A percentile compares a stretch with the other conserved stretches of the same genome.
phyloP scores from a whole-genome alignment of 2,113 vertebrate species.

The Ceyx margarethae region DNA sequence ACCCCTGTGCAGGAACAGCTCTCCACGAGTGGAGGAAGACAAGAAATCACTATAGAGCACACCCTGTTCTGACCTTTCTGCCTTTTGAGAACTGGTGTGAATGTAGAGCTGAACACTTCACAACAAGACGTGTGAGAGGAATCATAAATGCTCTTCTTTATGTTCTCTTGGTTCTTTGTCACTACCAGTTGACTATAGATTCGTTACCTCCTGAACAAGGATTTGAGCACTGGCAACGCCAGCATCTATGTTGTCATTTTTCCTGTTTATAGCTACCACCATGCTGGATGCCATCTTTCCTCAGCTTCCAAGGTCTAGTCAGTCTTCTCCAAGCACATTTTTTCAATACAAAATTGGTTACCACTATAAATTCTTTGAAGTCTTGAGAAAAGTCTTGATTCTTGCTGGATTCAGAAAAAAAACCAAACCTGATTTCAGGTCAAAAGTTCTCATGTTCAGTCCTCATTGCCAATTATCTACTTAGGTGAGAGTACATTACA shows the following conservation, averaged over 20 bases:
- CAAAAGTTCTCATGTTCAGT: conserved; percentile 25
- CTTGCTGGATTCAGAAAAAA: background rate
- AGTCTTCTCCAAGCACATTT: background rate
- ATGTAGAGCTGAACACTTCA: background rate
- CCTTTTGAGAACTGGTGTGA: background rate
- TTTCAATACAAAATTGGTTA: background rate
- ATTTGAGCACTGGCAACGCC: background rate
- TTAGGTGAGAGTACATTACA: conserved; percentile 5
- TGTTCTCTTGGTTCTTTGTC: background rate
- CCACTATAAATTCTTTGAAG: background rate
- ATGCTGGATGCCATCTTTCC: background rate
- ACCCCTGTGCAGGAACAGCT: background rate
- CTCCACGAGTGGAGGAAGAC: background rate
- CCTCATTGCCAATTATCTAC: background rate
- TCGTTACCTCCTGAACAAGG: background rate
- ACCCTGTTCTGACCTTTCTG: background rate
- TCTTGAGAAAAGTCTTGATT: background rate
- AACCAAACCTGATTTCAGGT: background rate
- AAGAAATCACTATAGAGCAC: background rate
- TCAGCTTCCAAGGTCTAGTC: background rate
- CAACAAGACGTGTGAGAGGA: background rate
- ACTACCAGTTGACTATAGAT: background rate
- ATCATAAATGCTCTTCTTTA: background rate
- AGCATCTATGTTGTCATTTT: background rate
- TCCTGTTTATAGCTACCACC: background rate